Evolutionary conservation across 2,888 invertebrate genomes (phyloP).

Genomic region (Ophraella communa): DNA sequence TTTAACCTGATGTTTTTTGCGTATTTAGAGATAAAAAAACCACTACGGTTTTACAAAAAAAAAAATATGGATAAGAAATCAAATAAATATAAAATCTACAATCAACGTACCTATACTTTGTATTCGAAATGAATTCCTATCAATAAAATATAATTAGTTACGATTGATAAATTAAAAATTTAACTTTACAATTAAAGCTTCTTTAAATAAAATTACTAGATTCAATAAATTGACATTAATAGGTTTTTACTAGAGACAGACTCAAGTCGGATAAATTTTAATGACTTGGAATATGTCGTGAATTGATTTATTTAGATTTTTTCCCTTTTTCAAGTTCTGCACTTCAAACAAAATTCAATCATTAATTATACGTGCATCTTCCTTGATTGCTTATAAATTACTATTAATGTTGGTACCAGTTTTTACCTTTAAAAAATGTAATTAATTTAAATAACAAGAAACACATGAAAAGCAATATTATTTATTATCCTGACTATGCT

Average conservation of each 20-base stretch:
- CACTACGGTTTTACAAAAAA: neutral
- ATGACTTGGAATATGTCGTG: neutral
- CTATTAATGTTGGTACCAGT: neutral
- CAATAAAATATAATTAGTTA: no score
- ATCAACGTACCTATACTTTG: no score
- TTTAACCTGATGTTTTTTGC: neutral
- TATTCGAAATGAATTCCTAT: no score
- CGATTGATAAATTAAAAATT: no score
- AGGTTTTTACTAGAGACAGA: neutral
- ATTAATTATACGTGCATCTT: neutral
- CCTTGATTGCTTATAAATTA: neutral
- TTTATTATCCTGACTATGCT: no score
- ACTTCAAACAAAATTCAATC: neutral
- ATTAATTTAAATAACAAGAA: no score
- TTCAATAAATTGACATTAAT: conserved; percentile 1
- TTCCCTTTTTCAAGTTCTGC: neutral
- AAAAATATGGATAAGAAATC: no score
- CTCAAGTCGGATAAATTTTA: neutral
- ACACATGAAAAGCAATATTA: no score
- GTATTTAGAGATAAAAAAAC: neutral
- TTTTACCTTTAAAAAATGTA: no score
- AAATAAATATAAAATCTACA: neutral
- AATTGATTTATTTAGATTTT: neutral
- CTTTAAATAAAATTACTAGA: neutral
- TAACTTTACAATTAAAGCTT: neutral